These are phyloP conservation scores for Eurypyga helias DNA, from an alignment of 2,113 vertebrate species.

Conservation along the genomic window DNA sequence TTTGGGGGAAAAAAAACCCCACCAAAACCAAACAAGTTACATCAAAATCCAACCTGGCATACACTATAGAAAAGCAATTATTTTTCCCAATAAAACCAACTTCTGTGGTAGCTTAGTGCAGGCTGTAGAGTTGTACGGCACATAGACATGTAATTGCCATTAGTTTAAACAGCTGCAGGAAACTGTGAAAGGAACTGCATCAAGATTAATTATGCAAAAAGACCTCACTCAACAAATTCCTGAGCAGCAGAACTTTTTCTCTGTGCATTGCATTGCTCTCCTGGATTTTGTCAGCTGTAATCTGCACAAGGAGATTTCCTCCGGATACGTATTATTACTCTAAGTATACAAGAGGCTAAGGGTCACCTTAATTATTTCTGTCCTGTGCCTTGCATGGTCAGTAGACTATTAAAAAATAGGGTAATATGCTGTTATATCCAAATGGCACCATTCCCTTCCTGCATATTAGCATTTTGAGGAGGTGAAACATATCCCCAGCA, in stretches of 20 bases:
- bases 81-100: not conserved
- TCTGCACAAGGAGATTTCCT: not conserved
- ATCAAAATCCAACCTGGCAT: not conserved
- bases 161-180: not conserved
- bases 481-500: not conserved
- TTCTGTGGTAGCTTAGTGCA: not conserved
- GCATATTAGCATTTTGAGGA: not conserved
- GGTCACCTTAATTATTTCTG: not conserved
- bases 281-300: not conserved
- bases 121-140: not conserved
- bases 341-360: not conserved
- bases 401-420: not conserved
- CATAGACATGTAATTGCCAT: not conserved
- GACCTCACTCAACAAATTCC: not conserved
- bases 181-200: not conserved
- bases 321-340: not conserved
- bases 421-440: not conserved
- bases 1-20: not conserved
- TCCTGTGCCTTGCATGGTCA: not conserved
- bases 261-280: not conserved
- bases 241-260: not conserved
- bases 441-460: not conserved
- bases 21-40: not conserved
- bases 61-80: not conserved
- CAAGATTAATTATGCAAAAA: not conserved